phyloP scores from a whole-genome alignment of 53 echinoderm and acorn worm genomes.

The Patiria pectinifera region DNA sequence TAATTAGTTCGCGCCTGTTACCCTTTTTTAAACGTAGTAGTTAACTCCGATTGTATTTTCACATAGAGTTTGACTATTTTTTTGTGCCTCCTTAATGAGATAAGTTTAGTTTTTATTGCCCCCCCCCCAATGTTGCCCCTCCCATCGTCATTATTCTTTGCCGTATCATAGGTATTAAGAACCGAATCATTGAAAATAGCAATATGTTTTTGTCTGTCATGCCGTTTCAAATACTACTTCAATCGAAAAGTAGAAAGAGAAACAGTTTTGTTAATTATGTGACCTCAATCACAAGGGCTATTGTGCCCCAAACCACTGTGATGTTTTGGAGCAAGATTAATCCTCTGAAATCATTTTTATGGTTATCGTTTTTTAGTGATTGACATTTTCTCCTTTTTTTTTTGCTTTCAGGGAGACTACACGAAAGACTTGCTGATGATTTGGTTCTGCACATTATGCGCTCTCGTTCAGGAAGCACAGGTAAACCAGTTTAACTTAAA shows the following conservation, averaged over 20 bases:
- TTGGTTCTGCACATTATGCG: slow-evolving; percentile 73
- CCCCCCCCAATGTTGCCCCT: neutral
- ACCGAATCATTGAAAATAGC: no score
- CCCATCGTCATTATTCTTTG: neutral
- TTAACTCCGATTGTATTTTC: no score
- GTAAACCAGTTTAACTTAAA: slow-evolving; percentile 27
- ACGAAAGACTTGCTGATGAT: slow-evolving; percentile 70
- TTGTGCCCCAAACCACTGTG: neutral
- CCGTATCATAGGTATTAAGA: no score
- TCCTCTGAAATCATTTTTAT: neutral
- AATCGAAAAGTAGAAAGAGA: no score
- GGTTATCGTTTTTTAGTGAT: no score
- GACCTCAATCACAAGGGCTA: neutral
- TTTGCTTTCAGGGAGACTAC: slow-evolving; percentile 59
- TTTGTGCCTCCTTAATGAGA: neutral
- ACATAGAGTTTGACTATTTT: no score
- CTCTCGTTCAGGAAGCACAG: slow-evolving; percentile 78
- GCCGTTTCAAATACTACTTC: no score
- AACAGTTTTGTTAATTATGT: no score
- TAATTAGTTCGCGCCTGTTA: no score
- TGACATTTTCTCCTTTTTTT: neutral
- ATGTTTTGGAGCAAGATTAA: neutral
- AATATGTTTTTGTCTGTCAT: no score
- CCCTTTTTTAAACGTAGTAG: no score
- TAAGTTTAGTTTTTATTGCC: neutral